Conservation (phyloP, 2,888 invertebrate species). For the Dermolepida albohirtum region DNA sequence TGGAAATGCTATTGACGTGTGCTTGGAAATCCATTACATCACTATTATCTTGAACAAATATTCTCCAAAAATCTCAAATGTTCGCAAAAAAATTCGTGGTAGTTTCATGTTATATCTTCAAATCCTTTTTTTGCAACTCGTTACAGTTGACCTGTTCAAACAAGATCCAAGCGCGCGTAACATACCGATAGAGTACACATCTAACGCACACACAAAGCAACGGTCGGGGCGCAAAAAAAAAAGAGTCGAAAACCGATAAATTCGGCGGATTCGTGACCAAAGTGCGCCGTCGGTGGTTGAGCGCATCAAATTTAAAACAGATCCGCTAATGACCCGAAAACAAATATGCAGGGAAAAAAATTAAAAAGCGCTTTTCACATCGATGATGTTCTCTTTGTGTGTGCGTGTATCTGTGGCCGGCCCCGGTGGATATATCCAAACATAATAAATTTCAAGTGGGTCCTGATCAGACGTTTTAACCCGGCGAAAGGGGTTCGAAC, state of each 20-base stretch:
- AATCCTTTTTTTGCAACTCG: too few species aligned
- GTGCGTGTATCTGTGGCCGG: not conserved
- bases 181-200: too few species aligned
- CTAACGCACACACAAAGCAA: too few species aligned
- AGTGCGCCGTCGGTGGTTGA: not conserved
- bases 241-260: slow-evolving; percentile 27
- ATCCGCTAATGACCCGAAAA: slow-evolving; percentile 41
- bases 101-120: too few species aligned
- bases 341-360: slow-evolving; percentile 37
- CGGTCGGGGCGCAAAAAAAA: too few species aligned
- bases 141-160: too few species aligned
- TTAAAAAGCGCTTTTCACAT: slow-evolving; percentile 38
- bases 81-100: too few species aligned
- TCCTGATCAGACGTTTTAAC: not conserved
- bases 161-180: too few species aligned
- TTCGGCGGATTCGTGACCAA: slow-evolving; percentile 25
- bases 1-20: too few species aligned
- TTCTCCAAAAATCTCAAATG: too few species aligned
- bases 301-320: slow-evolving; percentile 37
- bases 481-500: slow-evolving; percentile 2
- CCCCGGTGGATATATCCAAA: slow-evolving; percentile 9
- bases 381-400: not conserved
- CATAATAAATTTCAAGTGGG: slow-evolving; percentile 31
- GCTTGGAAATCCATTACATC: too few species aligned
- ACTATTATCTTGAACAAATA: too few species aligned